Evolutionary conservation across 2,888 invertebrate species (phyloP), one percentile per base, ranked within the genome.

Genomic region (Homarus gammarus): DNA sequence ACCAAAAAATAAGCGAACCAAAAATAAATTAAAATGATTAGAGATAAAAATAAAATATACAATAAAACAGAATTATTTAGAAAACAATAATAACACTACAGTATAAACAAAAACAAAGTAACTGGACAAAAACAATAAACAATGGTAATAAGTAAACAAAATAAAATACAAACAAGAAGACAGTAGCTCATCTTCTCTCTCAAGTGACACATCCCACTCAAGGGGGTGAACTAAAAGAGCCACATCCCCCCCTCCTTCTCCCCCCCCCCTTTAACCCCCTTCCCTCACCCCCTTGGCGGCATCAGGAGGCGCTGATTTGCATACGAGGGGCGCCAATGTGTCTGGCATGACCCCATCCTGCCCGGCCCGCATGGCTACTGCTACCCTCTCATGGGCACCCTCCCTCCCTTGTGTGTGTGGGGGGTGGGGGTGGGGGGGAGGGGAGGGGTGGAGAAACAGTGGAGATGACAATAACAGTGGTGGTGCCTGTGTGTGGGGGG

Each of bases 281-380:
- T 73, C 84, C 73, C 51, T 49, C 51, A 51, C 73, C 56, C 84
- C 49, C 72, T 49, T 51, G 51, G 84, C 73, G 72, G 56, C 38
- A 84, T 33, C 18, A 84, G 56, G 38, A 73, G 56, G 61, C 27
- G 27, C 38, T 84, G 84, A 84, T 84, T 84, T 84, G 75, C 84
- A 84, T 84, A 84, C 38, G 75, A 56, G 51, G 84, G 84, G 84
- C 84, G 84, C 84, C 84, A 84, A 75, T 84, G 38, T 40, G 84
- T 84, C 84, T 84, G 56, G 40, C 61, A 68, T 6, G 6, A 15
- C 56, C 61, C 75, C 75, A 61, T 84, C 84, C 84, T 84, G 84
- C 84, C 84, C 38, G 33, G 56, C 84, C 84, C 84, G 84, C 84
- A 84, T 84, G 73, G n/a, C 38, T 33, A 22, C 40, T 2, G 40